A percentile compares a stretch with the other conserved stretches of the same genome.
phyloP scores from a whole-genome alignment of 2,797 vertebrate genomes.

The Sebastes minor region DNA sequence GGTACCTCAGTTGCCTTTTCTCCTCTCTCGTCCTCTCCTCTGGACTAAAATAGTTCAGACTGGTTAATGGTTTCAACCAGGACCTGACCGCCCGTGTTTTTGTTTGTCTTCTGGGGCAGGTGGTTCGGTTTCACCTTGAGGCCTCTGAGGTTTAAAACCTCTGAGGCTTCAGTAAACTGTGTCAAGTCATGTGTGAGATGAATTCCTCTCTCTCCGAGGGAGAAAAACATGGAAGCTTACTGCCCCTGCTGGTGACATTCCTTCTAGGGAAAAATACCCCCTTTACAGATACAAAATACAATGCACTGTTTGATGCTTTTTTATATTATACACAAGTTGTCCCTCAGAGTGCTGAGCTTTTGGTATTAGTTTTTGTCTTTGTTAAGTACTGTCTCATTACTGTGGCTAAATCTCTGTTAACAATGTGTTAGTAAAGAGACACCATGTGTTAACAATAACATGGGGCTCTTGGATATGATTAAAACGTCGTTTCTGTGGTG shows the following conservation, averaged over 20 bases:
- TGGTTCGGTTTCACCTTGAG: constrained; percentile 65
- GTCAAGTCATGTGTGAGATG: not conserved
- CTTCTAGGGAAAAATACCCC: not conserved
- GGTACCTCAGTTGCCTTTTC: not conserved
- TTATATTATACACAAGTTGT: not conserved
- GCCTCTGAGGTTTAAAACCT: constrained; percentile 45
- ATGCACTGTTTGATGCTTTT: not conserved
- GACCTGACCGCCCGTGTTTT: constrained; percentile 44
- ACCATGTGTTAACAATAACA: too few species aligned
- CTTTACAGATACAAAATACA: not conserved
- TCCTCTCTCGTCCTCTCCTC: not conserved
- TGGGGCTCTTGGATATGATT: not conserved
- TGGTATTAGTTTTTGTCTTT: not conserved
- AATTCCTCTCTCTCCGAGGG: not conserved
- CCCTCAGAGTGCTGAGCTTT: not conserved
- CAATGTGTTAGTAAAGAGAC: too few species aligned
- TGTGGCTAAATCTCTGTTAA: not conserved
- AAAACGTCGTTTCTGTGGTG: not conserved
- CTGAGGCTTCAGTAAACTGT: constrained; percentile 9
- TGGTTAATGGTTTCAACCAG: constrained; percentile 39
- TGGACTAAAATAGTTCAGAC: constrained; percentile 2
- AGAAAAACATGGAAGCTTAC: not conserved
- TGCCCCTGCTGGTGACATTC: constrained; percentile 26
- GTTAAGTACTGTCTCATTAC: not conserved
- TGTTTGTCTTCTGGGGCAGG: constrained; percentile 52